Conservation (phyloP, 2,113 vertebrate species). For the Calidris pugnax region DNA sequence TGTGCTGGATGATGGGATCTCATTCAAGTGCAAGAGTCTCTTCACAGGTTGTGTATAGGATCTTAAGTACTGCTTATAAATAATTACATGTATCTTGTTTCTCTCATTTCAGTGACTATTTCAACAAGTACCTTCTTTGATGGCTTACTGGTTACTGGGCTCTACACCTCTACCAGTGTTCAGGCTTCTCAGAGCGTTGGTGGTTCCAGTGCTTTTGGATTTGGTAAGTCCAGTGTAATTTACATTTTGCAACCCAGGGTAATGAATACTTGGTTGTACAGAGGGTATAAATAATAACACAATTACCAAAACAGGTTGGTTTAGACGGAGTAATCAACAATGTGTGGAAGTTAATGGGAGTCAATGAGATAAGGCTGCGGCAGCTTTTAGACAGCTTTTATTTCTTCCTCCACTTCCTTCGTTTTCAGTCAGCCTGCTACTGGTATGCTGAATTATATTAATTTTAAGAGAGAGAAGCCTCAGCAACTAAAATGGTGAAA, state of each 20-base stretch:
- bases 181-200: constrained; percentile 89
- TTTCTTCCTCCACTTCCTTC: neutral
- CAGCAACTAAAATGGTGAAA: neutral
- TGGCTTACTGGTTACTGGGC: constrained; percentile 93
- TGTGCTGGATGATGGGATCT: neutral
- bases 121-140: constrained; percentile 96
- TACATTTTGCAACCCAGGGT: neutral
- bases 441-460: neutral
- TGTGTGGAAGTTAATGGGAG: neutral
- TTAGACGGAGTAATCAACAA: neutral
- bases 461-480: neutral
- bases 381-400: neutral
- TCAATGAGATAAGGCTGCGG: neutral
- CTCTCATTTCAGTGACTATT: constrained; percentile 87
- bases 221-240: constrained; percentile 83
- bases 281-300: neutral
- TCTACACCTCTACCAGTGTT: constrained; percentile 94
- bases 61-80: neutral
- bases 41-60: neutral
- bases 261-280: neutral
- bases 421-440: neutral
- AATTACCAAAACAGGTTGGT: neutral
- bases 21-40: neutral
- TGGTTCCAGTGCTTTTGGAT: constrained; percentile 91
- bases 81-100: neutral